phyloP scores from a whole-genome alignment of 2,888 invertebrate genomes.

The Charanyca ferruginea region DNA sequence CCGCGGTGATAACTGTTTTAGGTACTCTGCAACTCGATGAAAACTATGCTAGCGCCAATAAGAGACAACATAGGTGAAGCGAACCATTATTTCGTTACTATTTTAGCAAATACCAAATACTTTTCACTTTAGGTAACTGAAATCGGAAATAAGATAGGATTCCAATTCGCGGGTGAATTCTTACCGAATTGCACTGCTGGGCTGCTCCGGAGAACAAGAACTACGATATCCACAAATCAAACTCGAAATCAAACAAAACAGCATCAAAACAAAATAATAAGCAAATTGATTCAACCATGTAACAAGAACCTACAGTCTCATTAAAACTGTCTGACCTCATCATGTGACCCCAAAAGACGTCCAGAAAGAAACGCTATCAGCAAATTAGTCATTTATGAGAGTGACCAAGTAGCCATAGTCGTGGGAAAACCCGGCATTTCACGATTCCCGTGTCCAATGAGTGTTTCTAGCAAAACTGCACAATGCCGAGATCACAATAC shows the following conservation, averaged over 20 bases:
- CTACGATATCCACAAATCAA: not conserved
- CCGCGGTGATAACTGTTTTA: too few species aligned
- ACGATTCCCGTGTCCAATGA: slow-evolving; percentile 51
- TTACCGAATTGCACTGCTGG: too few species aligned
- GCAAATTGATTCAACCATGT: not conserved
- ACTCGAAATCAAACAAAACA: not conserved
- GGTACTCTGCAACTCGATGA: too few species aligned
- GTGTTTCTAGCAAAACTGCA: slow-evolving; percentile 67
- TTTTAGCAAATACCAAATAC: too few species aligned
- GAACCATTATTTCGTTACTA: too few species aligned
- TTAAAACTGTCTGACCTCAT: slow-evolving; percentile 13
- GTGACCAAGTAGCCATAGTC: slow-evolving; percentile 19
- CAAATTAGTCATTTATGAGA: slow-evolving; percentile 51
- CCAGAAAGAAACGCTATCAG: slow-evolving; percentile 24
- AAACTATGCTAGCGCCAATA: too few species aligned
- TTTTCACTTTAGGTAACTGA: too few species aligned
- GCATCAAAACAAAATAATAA: not conserved
- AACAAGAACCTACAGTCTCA: too few species aligned
- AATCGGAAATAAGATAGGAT: too few species aligned
- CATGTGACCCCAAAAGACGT: slow-evolving; percentile 28
- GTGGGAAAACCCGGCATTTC: slow-evolving; percentile 61
- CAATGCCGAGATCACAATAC: slow-evolving; percentile 66
- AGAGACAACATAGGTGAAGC: too few species aligned
- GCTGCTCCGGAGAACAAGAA: too few species aligned
- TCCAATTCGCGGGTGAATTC: too few species aligned